phyloP scores from a whole-genome alignment of 1,140 invertebrate genomes.

The Tenebrio molitor region DNA sequence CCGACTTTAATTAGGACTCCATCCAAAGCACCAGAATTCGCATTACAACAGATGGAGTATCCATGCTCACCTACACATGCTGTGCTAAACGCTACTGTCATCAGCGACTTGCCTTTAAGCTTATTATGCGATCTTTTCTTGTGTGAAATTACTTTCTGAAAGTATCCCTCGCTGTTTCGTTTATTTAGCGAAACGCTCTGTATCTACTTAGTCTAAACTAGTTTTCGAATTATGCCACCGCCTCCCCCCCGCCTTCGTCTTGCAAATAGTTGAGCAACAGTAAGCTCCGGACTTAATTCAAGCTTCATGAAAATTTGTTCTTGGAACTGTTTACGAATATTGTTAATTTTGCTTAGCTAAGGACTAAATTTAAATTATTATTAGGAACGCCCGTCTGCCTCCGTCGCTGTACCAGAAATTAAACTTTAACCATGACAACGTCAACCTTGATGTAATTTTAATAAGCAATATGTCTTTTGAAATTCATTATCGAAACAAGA shows the following conservation, averaged over 20 bases:
- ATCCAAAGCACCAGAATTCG: conserved; percentile 52
- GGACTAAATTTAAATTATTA: conserved; percentile 24
- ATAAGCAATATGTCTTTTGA: conserved; percentile 24
- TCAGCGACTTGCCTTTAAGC: conserved; percentile 41
- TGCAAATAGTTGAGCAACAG: conserved; percentile 33
- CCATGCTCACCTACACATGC: conserved; percentile 38
- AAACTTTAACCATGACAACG: conserved; percentile 8
- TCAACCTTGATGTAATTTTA: conserved; percentile 25
- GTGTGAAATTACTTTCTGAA: conserved; percentile 54
- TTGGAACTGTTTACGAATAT: conserved; percentile 35
- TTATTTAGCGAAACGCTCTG: conserved; percentile 34
- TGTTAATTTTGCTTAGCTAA: conserved; percentile 34
- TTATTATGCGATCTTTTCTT: conserved; percentile 52
- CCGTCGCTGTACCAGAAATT: neutral
- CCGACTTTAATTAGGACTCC: conserved; percentile 50
- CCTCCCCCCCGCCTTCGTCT: neutral
- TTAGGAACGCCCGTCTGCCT: neutral
- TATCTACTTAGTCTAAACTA: conserved; percentile 34
- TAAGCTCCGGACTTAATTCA: conserved; percentile 31
- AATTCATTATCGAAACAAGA: conserved; percentile 14
- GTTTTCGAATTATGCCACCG: conserved; percentile 29
- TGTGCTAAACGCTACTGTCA: conserved; percentile 41
- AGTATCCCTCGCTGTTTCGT: conserved; percentile 46
- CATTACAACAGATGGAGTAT: conserved; percentile 33
- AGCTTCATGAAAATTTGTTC: conserved; percentile 34